These are phyloP conservation scores for Tylochromis polylepis DNA, from an alignment of 2,113 vertebrate species.

Conservation along the genomic window DNA sequence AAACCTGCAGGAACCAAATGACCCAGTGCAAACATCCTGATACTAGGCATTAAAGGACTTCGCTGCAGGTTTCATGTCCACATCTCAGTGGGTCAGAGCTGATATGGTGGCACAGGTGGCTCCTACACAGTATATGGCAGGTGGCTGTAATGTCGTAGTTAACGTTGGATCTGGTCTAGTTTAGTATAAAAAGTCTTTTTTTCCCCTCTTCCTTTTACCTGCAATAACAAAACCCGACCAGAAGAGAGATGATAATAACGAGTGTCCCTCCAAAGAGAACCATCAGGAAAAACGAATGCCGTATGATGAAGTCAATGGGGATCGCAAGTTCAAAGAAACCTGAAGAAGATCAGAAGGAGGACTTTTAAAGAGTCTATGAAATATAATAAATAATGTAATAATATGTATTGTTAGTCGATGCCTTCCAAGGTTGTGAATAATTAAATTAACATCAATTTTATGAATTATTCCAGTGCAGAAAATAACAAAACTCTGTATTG, in stretches of 20 bases:
- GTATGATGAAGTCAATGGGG: conserved; percentile 76
- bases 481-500: not conserved
- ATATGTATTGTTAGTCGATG: not conserved
- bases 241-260: conserved; percentile 75
- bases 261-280: conserved; percentile 80
- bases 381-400: not conserved
- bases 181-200: not conserved
- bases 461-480: not conserved
- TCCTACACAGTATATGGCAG: not conserved
- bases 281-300: conserved; percentile 78
- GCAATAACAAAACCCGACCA: conserved; percentile 78
- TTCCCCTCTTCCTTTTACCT: conserved; percentile 77
- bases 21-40: not conserved
- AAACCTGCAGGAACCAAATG: not conserved
- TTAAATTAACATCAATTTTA: not conserved
- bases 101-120: not conserved
- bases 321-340: conserved; percentile 71
- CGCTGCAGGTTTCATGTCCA: not conserved
- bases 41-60: not conserved
- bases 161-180: not conserved
- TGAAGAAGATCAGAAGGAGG: conserved; percentile 11
- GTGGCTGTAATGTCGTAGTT: not conserved
- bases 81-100: not conserved
- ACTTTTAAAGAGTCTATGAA: not conserved
- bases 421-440: not conserved